Evolutionary conservation across 2,113 vertebrate species (phyloP).

Genomic region (Phoenicopterus ruber): DNA sequence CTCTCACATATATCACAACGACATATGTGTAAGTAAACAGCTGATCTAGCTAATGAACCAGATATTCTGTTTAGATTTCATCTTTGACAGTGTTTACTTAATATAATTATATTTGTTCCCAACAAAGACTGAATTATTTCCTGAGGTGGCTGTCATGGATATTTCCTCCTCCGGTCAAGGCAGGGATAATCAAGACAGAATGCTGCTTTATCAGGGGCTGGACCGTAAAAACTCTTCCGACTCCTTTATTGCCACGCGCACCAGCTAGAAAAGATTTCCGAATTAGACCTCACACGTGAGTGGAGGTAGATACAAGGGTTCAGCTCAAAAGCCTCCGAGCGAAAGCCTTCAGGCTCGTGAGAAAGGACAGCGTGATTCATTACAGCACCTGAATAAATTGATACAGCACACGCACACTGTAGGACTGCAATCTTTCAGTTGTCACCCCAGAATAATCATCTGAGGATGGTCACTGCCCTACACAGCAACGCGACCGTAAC

Average conservation of each 20-base stretch:
- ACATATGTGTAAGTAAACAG: neutral
- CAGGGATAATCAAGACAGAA: neutral
- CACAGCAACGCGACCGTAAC: neutral
- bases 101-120: neutral
- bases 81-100: slow-evolving; percentile 11
- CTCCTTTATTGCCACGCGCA: neutral
- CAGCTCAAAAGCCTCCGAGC: rapidly evolving
- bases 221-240: neutral
- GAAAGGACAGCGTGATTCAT: neutral
- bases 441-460: neutral
- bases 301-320: neutral
- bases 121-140: slow-evolving; percentile 1
- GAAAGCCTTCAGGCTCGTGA: neutral
- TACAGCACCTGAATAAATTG: neutral
- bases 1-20: neutral
- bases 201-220: neutral
- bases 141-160: neutral
- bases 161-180: neutral
- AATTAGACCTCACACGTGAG: neutral
- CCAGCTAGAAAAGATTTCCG: neutral
- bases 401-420: rapidly evolving
- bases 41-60: slow-evolving; percentile 12
- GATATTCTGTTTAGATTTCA: neutral
- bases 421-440: neutral
- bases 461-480: neutral